These are phyloP conservation scores for Saguinus imperator DNA, from an alignment of 2,113 vertebrate species.

Conservation along the genomic window DNA sequence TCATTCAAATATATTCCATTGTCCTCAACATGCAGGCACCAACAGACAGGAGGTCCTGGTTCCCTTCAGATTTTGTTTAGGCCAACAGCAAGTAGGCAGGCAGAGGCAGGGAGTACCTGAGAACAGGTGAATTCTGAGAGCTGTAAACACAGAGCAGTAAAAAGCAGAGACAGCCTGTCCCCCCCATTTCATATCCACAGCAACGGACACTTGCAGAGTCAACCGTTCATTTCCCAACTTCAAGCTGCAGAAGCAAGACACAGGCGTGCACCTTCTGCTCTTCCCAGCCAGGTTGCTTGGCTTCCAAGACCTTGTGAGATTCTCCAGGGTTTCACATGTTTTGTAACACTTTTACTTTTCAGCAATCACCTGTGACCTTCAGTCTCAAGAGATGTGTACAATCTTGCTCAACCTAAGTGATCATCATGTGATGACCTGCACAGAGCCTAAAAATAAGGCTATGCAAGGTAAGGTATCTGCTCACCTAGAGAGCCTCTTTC, in stretches of 20 bases:
- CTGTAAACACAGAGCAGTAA: not conserved
- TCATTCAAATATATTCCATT: not conserved
- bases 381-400: not conserved
- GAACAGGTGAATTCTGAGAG: not conserved
- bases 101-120: not conserved
- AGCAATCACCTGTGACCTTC: not conserved
- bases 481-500: not conserved
- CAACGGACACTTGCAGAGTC: not conserved
- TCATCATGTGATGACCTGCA: not conserved
- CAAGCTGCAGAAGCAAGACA: not conserved
- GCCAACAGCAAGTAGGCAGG: not conserved
- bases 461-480: not conserved
- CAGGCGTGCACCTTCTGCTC: not conserved
- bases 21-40: not conserved
- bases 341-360: slow-evolving; percentile 11
- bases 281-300: not conserved
- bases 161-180: not conserved
- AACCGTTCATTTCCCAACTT: not conserved
- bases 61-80: not conserved
- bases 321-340: slow-evolving; percentile 29
- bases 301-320: not conserved
- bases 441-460: not conserved
- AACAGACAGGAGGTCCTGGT: not conserved
- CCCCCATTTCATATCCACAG: not conserved
- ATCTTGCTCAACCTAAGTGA: not conserved